Evolutionary conservation across 2,113 vertebrate genomes (phyloP).

Genomic region (Micronisus gabar): DNA sequence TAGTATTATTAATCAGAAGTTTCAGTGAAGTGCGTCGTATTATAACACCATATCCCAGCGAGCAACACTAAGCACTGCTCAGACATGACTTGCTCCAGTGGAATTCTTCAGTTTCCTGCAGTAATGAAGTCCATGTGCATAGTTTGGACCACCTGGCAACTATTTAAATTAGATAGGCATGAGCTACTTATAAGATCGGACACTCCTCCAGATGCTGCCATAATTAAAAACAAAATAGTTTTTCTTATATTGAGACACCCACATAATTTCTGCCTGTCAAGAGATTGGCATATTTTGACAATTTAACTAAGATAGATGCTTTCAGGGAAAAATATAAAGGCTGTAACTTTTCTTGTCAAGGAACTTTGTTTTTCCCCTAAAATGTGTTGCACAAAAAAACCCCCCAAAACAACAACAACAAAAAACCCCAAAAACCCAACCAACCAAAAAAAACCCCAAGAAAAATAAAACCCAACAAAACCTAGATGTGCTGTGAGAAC

Average conservation of each 20-base stretch:
- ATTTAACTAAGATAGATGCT: constrained; percentile 27
- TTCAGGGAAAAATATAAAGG: background rate
- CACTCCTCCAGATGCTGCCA: constrained; percentile 18
- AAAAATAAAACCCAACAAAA: background rate
- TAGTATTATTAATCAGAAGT: background rate
- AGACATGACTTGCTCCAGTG: background rate
- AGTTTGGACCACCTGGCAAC: background rate
- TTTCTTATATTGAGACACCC: background rate
- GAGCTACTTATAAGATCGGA: background rate
- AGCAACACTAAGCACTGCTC: background rate
- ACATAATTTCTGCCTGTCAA: constrained; percentile 15
- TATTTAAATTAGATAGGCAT: background rate
- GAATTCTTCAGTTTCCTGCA: background rate
- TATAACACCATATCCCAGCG: background rate
- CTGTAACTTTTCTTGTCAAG: constrained; percentile 5
- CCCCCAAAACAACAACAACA: background rate
- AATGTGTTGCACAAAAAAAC: background rate
- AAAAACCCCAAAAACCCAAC: too few relatives aligned
- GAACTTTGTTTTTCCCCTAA: background rate
- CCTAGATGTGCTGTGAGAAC: background rate
- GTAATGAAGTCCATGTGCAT: background rate
- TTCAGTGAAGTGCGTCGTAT: background rate
- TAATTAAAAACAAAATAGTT: constrained; percentile 1
- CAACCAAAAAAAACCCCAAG: background rate
- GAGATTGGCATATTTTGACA: constrained; percentile 45